Evolutionary conservation across 2,888 invertebrate genomes (phyloP).

Genomic region (Agrotis puta): DNA sequence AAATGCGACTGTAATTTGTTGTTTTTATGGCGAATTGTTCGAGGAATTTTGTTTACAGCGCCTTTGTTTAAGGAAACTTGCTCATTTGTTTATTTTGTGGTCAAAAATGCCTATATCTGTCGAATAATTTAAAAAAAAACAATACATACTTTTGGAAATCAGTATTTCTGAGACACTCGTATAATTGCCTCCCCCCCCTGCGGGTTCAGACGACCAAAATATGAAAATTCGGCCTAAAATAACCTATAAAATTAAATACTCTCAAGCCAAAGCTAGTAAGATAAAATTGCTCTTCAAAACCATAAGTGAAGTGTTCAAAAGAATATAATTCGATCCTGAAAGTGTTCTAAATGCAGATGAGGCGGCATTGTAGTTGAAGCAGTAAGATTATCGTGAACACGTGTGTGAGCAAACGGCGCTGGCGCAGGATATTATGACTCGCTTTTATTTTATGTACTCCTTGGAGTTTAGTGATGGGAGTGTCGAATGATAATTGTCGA

Average conservation of each 20-base stretch:
- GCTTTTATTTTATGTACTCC: conserved; percentile 84
- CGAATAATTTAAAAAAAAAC: not conserved
- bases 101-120: not conserved
- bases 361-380: conserved; percentile 63
- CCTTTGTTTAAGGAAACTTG: conserved; percentile 41
- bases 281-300: conserved; percentile 29
- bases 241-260: not conserved
- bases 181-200: conserved; percentile 1
- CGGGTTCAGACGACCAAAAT: not conserved
- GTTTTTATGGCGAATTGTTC: conserved; percentile 47
- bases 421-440: conserved; percentile 86
- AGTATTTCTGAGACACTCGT: not conserved
- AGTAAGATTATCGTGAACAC: conserved; percentile 71
- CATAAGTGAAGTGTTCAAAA: conserved; percentile 55
- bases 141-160: not conserved
- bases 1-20: conserved; percentile 45
- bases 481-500: conserved; percentile 30
- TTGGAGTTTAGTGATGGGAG: conserved; percentile 62
- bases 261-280: conserved; percentile 1
- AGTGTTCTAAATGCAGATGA: conserved; percentile 68
- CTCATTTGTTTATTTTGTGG: conserved; percentile 21
- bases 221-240: not conserved
- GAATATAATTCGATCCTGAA: conserved; percentile 52
- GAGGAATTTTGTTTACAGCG: conserved; percentile 40
- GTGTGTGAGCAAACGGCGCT: conserved; percentile 70